Base-by-base conservation (phyloP, 2,797 vertebrate species). In the Sebastes variabilis region DNA sequence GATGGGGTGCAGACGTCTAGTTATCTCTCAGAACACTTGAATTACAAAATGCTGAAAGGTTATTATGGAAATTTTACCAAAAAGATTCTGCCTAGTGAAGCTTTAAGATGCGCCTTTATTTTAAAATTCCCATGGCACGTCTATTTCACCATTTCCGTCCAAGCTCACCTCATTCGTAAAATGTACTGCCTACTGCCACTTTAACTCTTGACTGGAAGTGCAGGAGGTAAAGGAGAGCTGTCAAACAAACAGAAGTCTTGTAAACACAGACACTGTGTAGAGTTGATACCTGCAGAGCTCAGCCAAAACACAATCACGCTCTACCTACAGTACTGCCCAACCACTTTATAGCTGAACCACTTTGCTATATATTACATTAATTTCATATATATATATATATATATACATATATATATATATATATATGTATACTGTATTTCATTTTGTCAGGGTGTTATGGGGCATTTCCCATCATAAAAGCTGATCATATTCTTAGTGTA, bases 281-380 rank as follows among this genome's bases (percentile, higher is more conserved):
- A 46, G 77, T 38, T 29, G 10, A 52, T 55, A 70, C 34, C 5
- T 54, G 64, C 46, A 36, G 68, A 68, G 69, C 42, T 74, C 76
- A 73, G 32, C 24, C 36, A 66, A 71, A 46, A 66, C 55, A 62
- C 62, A 62, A 36, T 59, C 20, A 6, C 11, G 56, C 38, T 22
- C 30, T 24, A 67, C 5, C 52, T n/a, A 46, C 20, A 52, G 49
- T 52, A 66, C 6, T 75, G 10, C 24, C 24, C 9, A 58, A 34
- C 11, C 16, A 25, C 20, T 58, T n/a, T 20, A 66, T 38, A 20
- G 27, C 14, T 20, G 16, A 76, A 32, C n/a, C 29, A 52, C 10
- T 42, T 55, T 56, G 9, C 20, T 56, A 9, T 32, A 52, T 8
- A 32, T 67, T 22, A 62, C 32, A 32, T 16, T 25, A 6, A 64